Evolutionary conservation across 2,797 vertebrate species (phyloP), one percentile per base, ranked within the genome.

Genomic region (Chlorospingus semifuscus): DNA sequence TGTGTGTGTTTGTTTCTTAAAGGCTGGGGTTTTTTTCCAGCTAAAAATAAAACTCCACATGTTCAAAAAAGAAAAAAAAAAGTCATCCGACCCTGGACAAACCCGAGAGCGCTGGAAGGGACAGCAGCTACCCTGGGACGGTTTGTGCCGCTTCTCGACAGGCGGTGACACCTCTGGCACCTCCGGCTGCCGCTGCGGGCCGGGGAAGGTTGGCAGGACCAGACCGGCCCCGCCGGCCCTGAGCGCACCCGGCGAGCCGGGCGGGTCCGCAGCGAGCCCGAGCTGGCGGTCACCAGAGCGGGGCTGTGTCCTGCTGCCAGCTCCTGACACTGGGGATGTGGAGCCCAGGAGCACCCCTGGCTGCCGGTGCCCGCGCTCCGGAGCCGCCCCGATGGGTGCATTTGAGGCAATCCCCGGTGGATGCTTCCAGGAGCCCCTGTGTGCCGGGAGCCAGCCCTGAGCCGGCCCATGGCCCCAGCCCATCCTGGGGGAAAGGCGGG

Each of bases 21-120:
- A 93, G 84, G 65, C 50, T 78, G 52, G 15, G 9, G 22, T 1
- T 12, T 9, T 18, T 90, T 81, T 61, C 32, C 52, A 78, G 76
- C 87, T 95, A 91, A 94, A 96, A 94, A 91, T 90, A 94, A 91
- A 93, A 53, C 53, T 52, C 83, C 82, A 77, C 75, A 39, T 59
- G 41, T 41, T 57, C 0, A 23, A 34, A 56, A 56, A 56, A 34
- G n/a, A 50, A 41, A 32, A 46, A 47, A 56, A 61, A 21, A 22
- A 22, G 24, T 27, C 65, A 77, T 37, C n/a, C 2, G 0, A 56
- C 80, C 88, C 44, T 50, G 41, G 74, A 71, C 75, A 60, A 75
- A 87, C 50, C 63, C 1, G 1, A 78, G 71, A 75, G 71, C 1
- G 4, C 64, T 75, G 20, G 57, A 57, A 92, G 89, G 94, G 89